These are phyloP conservation scores for Calephelis virginiensis DNA, from an alignment of 1,140 invertebrate genomes.

Conservation along the genomic window DNA sequence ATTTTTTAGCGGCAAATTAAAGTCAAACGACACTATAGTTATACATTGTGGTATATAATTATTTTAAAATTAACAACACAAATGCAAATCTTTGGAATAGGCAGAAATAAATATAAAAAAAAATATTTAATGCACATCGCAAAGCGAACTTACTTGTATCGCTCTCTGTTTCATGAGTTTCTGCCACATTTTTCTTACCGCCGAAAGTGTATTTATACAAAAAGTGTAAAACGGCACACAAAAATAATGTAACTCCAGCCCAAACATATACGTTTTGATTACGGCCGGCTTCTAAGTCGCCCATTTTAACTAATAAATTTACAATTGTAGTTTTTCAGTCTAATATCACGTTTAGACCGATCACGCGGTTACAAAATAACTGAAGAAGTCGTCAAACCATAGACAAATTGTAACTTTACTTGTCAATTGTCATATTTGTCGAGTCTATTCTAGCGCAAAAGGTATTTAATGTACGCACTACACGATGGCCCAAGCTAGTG, in stretches of 20 bases:
- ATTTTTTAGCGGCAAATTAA: slow-evolving; percentile 1
- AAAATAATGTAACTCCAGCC: slow-evolving; percentile 46
- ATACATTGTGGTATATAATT: no score
- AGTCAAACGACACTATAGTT: background rate
- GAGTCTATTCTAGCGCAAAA: no score
- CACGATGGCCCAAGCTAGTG: no score
- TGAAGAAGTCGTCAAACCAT: slow-evolving; percentile 26
- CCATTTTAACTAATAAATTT: slow-evolving; percentile 64
- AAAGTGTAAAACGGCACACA: slow-evolving; percentile 60
- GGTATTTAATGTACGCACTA: no score
- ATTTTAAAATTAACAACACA: no score
- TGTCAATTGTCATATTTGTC: background rate
- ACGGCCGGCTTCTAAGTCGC: slow-evolving; percentile 54
- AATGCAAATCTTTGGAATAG: no score
- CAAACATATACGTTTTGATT: slow-evolving; percentile 50
- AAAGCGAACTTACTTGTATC: slow-evolving; percentile 46
- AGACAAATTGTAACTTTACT: background rate
- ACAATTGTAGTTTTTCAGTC: slow-evolving; percentile 28
- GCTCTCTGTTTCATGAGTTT: slow-evolving; percentile 54
- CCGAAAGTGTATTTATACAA: slow-evolving; percentile 61
- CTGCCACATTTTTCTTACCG: slow-evolving; percentile 53
- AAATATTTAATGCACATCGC: background rate
- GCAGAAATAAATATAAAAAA: no score
- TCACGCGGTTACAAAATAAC: slow-evolving; percentile 62
- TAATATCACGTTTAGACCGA: slow-evolving; percentile 34